Evolutionary conservation across 2,797 vertebrate species (phyloP), one percentile per base, ranked within the genome.

Genomic region (Hemibagrus guttatus): DNA sequence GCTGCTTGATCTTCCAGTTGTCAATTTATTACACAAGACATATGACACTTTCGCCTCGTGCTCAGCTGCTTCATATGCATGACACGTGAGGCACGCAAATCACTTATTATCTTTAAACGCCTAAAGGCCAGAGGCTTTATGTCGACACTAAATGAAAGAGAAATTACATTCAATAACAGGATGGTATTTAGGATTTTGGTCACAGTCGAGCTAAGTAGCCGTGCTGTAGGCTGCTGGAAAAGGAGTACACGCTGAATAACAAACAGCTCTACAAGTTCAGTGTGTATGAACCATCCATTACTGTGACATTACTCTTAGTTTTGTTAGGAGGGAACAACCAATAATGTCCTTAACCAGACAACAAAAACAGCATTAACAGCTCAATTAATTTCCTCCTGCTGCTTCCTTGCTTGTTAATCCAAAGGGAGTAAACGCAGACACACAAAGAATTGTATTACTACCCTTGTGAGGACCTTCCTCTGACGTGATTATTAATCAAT

Each of bases 331-430:
- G 31, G 9, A 49, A 69, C 28, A 81, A 23, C 63, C 71, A 83
- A 82, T 85, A 85, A 89, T 78, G 66, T 68, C 58, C 26, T 85
- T 84, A 85, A 84, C 39, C 63, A 23, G 75, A 81, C 39, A 81
- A 90, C 46, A 68, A 49, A 89, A 84, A 68, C 82, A 61, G 78
- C 58, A 83, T 72, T 81, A 84, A 88, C 56, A 80, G 76, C 84
- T 86, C 54, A 68, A 87, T 90, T 91, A 87, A 86, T 84, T 87
- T 66, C 80, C 64, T 86, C 84, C 81, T 83, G 54, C 46, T 80
- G 87, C 63, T 87, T 72, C 31, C 80, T 54, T 85, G 66, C 69
- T 66, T 54, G 59, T 83, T 76, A 26, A 75, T 82, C 16, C 56
- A 81, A 69, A 46, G 46, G 28, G 23, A 84, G 72, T 28, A 85